Evolutionary conservation across 1,140 invertebrate genomes (phyloP).

Genomic region (Psix sp.): DNA sequence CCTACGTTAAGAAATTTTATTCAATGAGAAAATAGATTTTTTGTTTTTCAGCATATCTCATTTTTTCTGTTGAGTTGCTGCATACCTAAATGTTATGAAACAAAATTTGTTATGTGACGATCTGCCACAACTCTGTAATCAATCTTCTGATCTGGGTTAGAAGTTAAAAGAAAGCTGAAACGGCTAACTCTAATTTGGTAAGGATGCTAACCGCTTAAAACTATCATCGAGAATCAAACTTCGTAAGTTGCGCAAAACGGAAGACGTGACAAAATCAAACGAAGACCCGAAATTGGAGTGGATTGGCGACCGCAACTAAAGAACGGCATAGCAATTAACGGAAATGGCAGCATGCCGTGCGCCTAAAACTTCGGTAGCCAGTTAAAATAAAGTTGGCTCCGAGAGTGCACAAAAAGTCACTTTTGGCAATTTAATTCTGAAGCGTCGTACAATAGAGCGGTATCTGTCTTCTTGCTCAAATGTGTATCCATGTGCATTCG

Average conservation of each 20-base stretch:
- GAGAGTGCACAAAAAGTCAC: constrained; percentile 39
- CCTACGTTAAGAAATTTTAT: too few relatives aligned
- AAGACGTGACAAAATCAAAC: constrained; percentile 3
- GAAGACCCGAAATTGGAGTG: constrained; percentile 12
- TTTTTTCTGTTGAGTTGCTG: too few relatives aligned
- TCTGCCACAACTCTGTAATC: too few relatives aligned
- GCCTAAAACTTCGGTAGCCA: constrained; percentile 15
- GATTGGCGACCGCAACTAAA: constrained; percentile 1
- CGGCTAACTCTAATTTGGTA: too few relatives aligned
- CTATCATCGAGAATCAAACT: not conserved
- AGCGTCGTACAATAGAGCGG: constrained; percentile 7
- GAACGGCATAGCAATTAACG: constrained; percentile 25
- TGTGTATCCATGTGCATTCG: constrained; percentile 44
- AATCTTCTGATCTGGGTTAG: too few relatives aligned
- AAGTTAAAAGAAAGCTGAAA: too few relatives aligned
- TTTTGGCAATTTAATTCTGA: constrained; percentile 48
- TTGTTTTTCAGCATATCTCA: too few relatives aligned
- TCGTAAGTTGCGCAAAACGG: constrained; percentile 4
- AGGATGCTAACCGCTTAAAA: too few relatives aligned
- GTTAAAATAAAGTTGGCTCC: constrained; percentile 25
- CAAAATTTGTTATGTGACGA: too few relatives aligned
- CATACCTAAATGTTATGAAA: too few relatives aligned
- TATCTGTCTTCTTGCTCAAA: constrained; percentile 25
- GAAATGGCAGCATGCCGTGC: constrained; percentile 4
- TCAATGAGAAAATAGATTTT: too few relatives aligned